These are phyloP conservation scores for Gobionotothen gibberifrons DNA, from an alignment of 2,797 vertebrate genomes.

Conservation along the genomic window DNA sequence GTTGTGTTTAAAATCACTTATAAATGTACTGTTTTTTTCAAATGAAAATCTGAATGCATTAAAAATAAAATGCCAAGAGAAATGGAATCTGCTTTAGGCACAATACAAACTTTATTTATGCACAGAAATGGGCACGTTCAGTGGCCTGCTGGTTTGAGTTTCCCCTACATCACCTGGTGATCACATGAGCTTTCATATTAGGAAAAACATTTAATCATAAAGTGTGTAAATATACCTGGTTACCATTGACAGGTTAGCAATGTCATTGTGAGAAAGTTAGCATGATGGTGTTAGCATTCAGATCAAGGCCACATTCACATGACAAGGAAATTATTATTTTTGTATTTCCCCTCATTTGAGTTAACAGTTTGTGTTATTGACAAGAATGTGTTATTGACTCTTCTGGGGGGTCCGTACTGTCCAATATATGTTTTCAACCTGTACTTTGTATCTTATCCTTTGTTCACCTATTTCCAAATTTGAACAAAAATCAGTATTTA, in stretches of 20 bases:
- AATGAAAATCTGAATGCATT: constrained; percentile 41
- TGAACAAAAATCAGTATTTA: too few species aligned
- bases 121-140: constrained; percentile 4
- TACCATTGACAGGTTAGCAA: background rate
- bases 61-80: constrained; percentile 11
- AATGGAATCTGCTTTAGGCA: constrained; percentile 5
- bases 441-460: too few species aligned
- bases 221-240: background rate
- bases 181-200: background rate
- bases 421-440: too few species aligned
- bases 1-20: background rate
- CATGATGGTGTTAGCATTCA: background rate
- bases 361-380: too few species aligned
- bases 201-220: constrained; percentile 1
- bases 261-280: background rate
- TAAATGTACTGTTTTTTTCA: constrained; percentile 30
- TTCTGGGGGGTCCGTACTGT: too few species aligned
- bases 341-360: too few species aligned
- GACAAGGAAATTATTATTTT: too few species aligned
- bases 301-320: too few species aligned
- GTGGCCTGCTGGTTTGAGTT: background rate
- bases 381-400: too few species aligned
- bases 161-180: background rate
- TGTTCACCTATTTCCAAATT: too few species aligned
- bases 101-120: background rate